Percentiles rank a stretch among this genome's conserved stretches.
Evolutionary conservation across 2,797 vertebrate species (phyloP).

Genomic region (Emydoidea blandingii): DNA sequence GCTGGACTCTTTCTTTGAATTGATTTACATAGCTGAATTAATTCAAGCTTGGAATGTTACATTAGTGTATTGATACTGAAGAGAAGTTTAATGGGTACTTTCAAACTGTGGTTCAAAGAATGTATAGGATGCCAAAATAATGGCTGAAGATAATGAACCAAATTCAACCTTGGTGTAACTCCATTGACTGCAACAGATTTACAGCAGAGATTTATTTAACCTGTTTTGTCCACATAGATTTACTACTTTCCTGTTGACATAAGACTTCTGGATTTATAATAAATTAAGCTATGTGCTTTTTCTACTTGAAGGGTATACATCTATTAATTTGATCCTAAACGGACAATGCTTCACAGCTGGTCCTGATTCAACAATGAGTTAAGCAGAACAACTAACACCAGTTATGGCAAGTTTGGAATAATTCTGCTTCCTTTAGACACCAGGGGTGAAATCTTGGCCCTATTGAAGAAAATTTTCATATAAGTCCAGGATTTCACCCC

Average conservation of each 20-base stretch:
- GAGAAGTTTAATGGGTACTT: neutral
- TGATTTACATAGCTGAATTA: neutral
- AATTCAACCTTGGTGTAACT: neutral
- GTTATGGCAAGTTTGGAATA: neutral
- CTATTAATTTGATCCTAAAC: neutral
- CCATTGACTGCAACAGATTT: neutral
- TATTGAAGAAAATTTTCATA: neutral
- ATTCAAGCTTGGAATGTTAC: neutral
- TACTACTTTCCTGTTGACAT: neutral
- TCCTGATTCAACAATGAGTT: neutral
- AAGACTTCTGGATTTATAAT: neutral
- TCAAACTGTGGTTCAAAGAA: neutral
- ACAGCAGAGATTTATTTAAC: neutral
- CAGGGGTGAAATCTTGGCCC: neutral
- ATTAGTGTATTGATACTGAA: neutral
- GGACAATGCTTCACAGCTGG: neutral
- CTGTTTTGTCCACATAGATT: neutral
- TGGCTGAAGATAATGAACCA: neutral
- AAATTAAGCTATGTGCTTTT: neutral
- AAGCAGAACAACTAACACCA: neutral
- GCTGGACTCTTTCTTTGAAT: neutral
- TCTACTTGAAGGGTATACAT: neutral
- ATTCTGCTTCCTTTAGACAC: neutral
- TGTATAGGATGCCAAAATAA: neutral
- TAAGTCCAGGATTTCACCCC: neutral